These are phyloP conservation scores for Brachionus sp. DNA, from an alignment of 1,140 invertebrate species.

Conservation along the genomic window DNA sequence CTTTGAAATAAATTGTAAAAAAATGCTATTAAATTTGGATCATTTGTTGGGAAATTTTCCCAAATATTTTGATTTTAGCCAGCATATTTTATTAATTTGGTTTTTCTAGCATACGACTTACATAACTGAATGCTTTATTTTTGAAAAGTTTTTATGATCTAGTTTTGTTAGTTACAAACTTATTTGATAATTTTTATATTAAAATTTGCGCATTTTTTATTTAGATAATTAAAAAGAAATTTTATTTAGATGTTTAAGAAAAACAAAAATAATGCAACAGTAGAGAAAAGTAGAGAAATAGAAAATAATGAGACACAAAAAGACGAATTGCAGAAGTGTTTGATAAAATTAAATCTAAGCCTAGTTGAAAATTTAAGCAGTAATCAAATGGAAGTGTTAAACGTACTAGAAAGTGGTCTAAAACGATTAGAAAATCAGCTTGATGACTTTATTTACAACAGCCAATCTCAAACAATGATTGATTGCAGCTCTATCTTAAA, in stretches of 20 bases:
- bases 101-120: neutral
- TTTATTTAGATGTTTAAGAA: neutral
- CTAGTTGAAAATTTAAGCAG: neutral
- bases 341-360: constrained; percentile 7
- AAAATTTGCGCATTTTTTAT: neutral
- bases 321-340: neutral
- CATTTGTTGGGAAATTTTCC: neutral
- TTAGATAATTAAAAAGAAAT: neutral
- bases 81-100: neutral
- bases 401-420: neutral
- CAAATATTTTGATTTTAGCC: neutral
- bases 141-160: neutral
- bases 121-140: neutral
- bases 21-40: neutral
- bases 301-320: neutral
- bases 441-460: constrained; percentile 10
- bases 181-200: neutral
- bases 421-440: constrained; percentile 9
- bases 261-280: neutral
- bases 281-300: neutral
- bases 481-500: neutral
- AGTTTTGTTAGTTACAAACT: neutral
- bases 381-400: neutral
- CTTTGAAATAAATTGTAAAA: constrained; percentile 14
- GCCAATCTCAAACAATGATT: neutral